These are phyloP conservation scores for Suillia variegata DNA, from an alignment of 2,888 invertebrate species.

Conservation along the genomic window DNA sequence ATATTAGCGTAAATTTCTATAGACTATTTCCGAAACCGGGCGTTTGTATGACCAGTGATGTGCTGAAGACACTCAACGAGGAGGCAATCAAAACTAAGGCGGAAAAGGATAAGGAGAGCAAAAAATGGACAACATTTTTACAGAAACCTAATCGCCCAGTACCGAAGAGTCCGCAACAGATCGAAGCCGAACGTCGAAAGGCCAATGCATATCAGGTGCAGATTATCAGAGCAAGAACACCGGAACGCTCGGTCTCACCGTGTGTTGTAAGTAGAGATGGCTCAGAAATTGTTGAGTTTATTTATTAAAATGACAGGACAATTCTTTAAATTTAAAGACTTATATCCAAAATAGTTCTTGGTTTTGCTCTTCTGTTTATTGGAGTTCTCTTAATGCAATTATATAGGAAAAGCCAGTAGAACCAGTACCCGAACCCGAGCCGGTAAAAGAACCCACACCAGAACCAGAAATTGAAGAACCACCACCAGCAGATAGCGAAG, in stretches of 20 bases:
- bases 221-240: slow-evolving; percentile 62
- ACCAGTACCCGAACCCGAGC: slow-evolving; percentile 17
- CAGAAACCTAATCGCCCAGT: slow-evolving; percentile 75
- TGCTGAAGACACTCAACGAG: slow-evolving; percentile 69
- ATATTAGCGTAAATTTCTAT: slow-evolving; percentile 68
- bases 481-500: slow-evolving; percentile 54
- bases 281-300: no score
- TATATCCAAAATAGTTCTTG: no score
- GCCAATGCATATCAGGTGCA: slow-evolving; percentile 64
- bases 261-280: slow-evolving; percentile 26
- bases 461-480: slow-evolving; percentile 38
- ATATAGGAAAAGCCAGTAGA: background rate
- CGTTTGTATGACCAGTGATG: slow-evolving; percentile 71
- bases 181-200: slow-evolving; percentile 52
- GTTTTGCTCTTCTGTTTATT: background rate
- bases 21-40: slow-evolving; percentile 71
- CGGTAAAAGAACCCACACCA: slow-evolving; percentile 19
- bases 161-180: slow-evolving; percentile 61
- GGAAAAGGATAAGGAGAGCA: slow-evolving; percentile 65
- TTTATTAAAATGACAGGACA: background rate
- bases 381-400: background rate
- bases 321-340: no score
- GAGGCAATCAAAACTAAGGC: slow-evolving; percentile 63
- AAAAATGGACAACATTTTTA: slow-evolving; percentile 76
- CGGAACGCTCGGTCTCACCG: slow-evolving; percentile 38